phyloP scores from a whole-genome alignment of 2,888 invertebrate species.

The Amorpha juglandis region DNA sequence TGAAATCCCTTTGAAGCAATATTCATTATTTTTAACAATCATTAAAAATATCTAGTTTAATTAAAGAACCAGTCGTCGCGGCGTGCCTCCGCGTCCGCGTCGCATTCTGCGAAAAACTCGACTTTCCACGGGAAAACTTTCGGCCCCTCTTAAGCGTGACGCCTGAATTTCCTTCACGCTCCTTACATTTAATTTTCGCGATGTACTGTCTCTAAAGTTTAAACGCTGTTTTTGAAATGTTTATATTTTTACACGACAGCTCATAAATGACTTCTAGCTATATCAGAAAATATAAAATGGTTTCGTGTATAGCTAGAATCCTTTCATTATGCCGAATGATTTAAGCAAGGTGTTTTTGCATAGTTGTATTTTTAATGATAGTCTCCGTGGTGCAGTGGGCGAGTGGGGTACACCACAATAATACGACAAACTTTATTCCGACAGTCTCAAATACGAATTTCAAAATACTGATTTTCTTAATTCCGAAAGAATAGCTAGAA shows the following conservation, averaged over 20 bases:
- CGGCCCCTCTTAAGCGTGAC: slow-evolving; percentile 24
- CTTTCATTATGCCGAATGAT: too few species aligned
- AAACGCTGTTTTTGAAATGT: not conserved
- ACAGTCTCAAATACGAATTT: too few species aligned
- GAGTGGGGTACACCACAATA: too few species aligned
- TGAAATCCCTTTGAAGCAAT: not conserved
- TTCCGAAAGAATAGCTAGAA: too few species aligned
- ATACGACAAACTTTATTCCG: too few species aligned
- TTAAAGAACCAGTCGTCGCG: slow-evolving; percentile 1
- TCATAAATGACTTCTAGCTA: too few species aligned
- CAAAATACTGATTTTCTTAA: too few species aligned
- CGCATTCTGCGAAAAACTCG: not conserved
- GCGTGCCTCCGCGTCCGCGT: not conserved
- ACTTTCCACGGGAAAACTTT: slow-evolving; percentile 15
- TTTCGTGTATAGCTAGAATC: too few species aligned
- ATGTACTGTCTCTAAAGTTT: not conserved
- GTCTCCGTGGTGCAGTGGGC: too few species aligned
- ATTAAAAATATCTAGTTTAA: slow-evolving; percentile 16
- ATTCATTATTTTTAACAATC: not conserved
- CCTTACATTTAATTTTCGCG: slow-evolving; percentile 17
- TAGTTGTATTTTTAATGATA: too few species aligned
- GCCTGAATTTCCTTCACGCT: slow-evolving; percentile 21
- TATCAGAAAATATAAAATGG: too few species aligned
- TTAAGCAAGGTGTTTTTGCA: too few species aligned
- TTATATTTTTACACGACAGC: not conserved